A percentile compares a stretch with the other conserved stretches of the same genome.
Evolutionary conservation across 1,140 invertebrate species (phyloP).

Genomic region (Calephelis nemesis): DNA sequence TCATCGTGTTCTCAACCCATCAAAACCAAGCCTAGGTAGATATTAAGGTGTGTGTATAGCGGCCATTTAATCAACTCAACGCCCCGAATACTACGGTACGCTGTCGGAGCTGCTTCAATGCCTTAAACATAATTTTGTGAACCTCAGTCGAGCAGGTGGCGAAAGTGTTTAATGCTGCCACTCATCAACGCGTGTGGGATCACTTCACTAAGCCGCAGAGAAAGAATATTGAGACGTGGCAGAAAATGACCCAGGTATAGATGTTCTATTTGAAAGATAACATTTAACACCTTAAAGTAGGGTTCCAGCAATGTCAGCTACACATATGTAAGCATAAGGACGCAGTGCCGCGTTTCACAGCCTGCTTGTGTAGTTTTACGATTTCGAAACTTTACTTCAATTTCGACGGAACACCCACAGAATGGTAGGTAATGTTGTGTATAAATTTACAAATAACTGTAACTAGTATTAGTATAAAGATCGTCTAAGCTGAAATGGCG

Average conservation of each 20-base stretch:
- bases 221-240: constrained; percentile 99
- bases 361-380: background rate
- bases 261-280: constrained; percentile 6
- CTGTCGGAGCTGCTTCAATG: constrained; percentile 43
- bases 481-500: too few relatives aligned
- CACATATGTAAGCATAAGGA: constrained; percentile 7
- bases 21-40: constrained; percentile 36
- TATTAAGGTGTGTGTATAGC: constrained; percentile 24
- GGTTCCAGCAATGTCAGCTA: background rate
- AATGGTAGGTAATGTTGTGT: too few relatives aligned
- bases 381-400: too few relatives aligned
- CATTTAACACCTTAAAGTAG: background rate
- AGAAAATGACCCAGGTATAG: constrained; percentile 95
- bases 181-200: constrained; percentile 99
- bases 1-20: constrained; percentile 30
- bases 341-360: background rate
- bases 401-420: too few relatives aligned
- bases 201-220: constrained; percentile 99
- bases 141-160: constrained; percentile 97
- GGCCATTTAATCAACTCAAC: constrained; percentile 23
- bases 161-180: constrained; percentile 95
- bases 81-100: constrained; percentile 61
- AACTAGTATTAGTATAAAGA: too few relatives aligned
- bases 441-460: too few relatives aligned
- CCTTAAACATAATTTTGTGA: constrained; percentile 70